Evolutionary conservation across 2,888 invertebrate species (phyloP), one percentile per base, ranked within the genome.

Genomic region (Meiosimyza platycephala): DNA sequence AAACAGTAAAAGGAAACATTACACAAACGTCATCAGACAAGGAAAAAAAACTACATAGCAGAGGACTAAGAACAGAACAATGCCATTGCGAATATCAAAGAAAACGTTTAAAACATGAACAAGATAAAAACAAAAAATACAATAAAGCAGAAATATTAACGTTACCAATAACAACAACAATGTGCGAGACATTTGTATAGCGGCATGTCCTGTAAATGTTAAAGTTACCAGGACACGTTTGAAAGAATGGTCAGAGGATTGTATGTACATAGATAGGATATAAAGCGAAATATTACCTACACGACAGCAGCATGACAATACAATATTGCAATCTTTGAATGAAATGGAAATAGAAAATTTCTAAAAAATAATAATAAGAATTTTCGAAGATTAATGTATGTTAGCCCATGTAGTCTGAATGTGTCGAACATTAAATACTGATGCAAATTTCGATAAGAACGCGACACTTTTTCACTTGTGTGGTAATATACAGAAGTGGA

Each of bases 321-420:
- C 18, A 18, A 55, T 55, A 55, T 55, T 55, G 55, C 55, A 55
- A 16, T 55, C 18, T 55, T 55, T 22, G 15, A 55, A 33, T 52
- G 52, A 16, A 40, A 40, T 63, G 63, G 51, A 33, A 51, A 72
- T 47, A 59, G 13, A 57, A 59, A 6, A 18, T 72, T 16, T 59
- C 59, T 52, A 48, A 63, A 64, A 50, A 28, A 51, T 40, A 40
- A 40, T 9, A 9, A 40, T 9, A 6, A 40, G 40, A 40, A 40
- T 40, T 40, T 40, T 40, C 40, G 9, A 9, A 40, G 40, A 40
- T 40, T 40, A 40, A 40, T 40, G 40, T 2, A 40, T 40, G 40
- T 40, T 40, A 40, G 9, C 40, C 40, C 40, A 40, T 40, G 40
- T 40, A 40, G 40, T 40, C 40, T 40, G 40, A 40, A 9, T 40